Evolutionary conservation across 1,140 invertebrate species (phyloP), one percentile per base, ranked within the genome.

Genomic region (Sinella curviseta): DNA sequence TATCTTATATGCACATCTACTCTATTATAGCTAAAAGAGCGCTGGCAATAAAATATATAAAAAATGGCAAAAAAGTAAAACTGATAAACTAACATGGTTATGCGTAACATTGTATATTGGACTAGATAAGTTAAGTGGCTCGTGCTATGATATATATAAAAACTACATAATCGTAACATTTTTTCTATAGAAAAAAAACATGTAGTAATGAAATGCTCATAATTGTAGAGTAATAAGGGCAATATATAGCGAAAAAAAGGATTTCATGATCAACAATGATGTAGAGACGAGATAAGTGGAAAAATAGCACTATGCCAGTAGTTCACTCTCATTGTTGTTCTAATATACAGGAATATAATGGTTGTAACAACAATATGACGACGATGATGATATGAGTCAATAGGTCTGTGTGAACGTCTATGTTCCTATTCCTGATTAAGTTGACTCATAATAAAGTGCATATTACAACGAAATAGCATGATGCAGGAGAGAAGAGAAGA

Each of bases 381-480:
- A 60, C 3, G 57, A 70, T 70, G 65, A 70, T 3, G n/a, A 30
- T 70, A 70, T 70, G 65, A 70, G 65, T 30, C 65, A 70, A 33
- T 31, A 70, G 65, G 65, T 30, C 30, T 70, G 31, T 70, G 65
- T 70, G 65, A 70, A 70, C 65, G 31, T 70, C 31, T 30, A n/a
- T 70, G 65, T 70, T 70, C 65, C 65, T 70, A 70, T 70, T 70
- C 65, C 65, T 70, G 65, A 70, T 70, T 70, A 12, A 70, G 24
- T 70, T 70, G 65, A 33, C 65, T 70, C 65, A 70, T 70, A 48
- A 48, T 48, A 48, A 48, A 48, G 20, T 48, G 20, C 39, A 20
- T 20, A 8, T 12, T 20, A 20, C 39, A 48, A 48, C 39, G 8
- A 48, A 48, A 48, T 48, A 48, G 39, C 39, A 12, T 48, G 39